Evolutionary conservation across 2,888 invertebrate species (phyloP), one percentile per base, ranked within the genome.

Genomic region (Lagria hirta): DNA sequence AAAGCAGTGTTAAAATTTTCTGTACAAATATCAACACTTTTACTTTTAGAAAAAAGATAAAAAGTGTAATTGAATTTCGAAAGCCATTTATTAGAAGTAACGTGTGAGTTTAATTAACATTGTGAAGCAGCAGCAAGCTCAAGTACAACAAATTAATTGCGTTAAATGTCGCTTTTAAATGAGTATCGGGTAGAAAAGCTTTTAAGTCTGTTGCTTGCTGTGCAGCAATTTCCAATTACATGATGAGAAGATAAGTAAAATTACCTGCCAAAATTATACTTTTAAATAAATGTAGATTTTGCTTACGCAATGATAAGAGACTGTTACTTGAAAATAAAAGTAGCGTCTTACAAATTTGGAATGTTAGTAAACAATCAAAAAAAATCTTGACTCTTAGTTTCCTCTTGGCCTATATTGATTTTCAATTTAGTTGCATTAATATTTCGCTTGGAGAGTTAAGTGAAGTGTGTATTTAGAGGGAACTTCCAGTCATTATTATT

Each of bases 351-450:
- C 24, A 26, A 37, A 33, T 44, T 36, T 35, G 30, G 34, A 48
- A 46, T n/a, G n/a, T n/a, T n/a, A 13, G 48, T 38, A 51, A 51
- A 51, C 51, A 48, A 35, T 45, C 34, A 28, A 29, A 45, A 38
- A 40, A 35, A 29, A 17, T 33, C 18, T 24, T 48, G 48, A 48
- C 43, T 48, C 43, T 48, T 43, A 48, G 43, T 48, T 48, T 43
- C 40, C 49, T 43, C 49, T 52, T 52, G 43, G 30, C 49, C 48
- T 33, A 57, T 64, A 67, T 67, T 59, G 67, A 67, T 67, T 67
- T 66, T 65, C 67, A 66, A 67, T 67, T 67, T 67, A 60, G 60
- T 65, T 63, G 65, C 65, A 67, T 67, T 67, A 67, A 67, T 67
- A 67, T 67, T 67, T 66, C 62, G 64, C 65, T 58, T 57, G 58